Evolutionary conservation across 1,140 invertebrate genomes (phyloP), one percentile per base, ranked within the genome.

Genomic region (Heliconius nattereri): DNA sequence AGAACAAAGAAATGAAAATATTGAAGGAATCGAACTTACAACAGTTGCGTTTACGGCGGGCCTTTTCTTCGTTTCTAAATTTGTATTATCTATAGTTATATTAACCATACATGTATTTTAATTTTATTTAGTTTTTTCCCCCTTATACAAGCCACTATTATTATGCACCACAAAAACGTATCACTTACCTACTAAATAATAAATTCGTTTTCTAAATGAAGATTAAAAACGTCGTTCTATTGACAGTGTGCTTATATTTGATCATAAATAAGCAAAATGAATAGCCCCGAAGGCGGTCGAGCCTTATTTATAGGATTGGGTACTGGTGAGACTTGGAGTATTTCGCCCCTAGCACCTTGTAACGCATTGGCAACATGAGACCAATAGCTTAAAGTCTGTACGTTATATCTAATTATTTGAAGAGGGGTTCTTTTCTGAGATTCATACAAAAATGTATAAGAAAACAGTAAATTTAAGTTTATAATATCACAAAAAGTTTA

Each of bases 331-430:
- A 37, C 75, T 52, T 77, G 40, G 75, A 37, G 57, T 77, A 32
- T 77, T 77, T 76, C 26, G 75, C 75, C 75, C 75, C 60, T 20
- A 77, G 75, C 75, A 77, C 66, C 75, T 71, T 77, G 11, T 77
- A 77, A 77, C 66, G 75, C 75, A 77, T 77, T 49, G 75, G 75
- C 75, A 66, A 49, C 75, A 71, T 52, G 75, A 77, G 75, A 77
- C 66, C 66, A 71, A 77, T 77, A 77, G 35, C 23, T 60, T 60
- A 60, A 26, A 60, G 57, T 45, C 40, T 26, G 26, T 23, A 60
- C 23, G n/a, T 26, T 60, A 60, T 60, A 60, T 23, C n/a, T 60
- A 23, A 60, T 60, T 26, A 60, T 60, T 60, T 26, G 3, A 9
- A 3, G 23, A 60, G 57, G 57, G 57, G 20, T 23, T 60, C 8